Evolutionary conservation across 2,888 invertebrate genomes (phyloP).

Genomic region (Acronicta aceris): DNA sequence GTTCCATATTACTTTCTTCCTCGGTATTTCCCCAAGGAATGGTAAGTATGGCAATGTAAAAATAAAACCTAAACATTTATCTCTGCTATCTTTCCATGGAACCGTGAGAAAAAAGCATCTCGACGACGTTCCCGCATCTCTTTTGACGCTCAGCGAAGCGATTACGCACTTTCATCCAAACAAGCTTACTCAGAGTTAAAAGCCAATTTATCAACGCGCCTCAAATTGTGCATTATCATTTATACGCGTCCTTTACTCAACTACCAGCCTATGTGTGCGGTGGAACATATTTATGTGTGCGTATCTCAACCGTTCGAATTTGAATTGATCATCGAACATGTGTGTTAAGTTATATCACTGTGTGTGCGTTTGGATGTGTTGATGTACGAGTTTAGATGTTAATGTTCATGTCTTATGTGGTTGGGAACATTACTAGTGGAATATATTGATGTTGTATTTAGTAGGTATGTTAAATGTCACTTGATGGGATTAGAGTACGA

Average conservation of each 20-base stretch:
- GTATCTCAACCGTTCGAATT: conserved; percentile 17
- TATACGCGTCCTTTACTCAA: conserved; percentile 25
- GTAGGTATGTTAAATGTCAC: conserved; percentile 6
- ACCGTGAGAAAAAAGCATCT: conserved; percentile 34
- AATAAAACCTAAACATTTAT: conserved; percentile 27
- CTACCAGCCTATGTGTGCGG: conserved; percentile 8
- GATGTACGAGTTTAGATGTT: conserved; percentile 30
- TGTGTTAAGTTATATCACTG: conserved; percentile 12
- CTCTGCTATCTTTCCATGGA: conserved; percentile 18
- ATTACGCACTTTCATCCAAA: conserved; percentile 48
- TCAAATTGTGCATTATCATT: conserved; percentile 57
- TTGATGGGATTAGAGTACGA: conserved; percentile 9
- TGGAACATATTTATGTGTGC: background rate
- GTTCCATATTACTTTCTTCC: background rate
- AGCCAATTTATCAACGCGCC: conserved; percentile 53
- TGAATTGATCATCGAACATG: conserved; percentile 14
- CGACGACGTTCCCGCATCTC: conserved; percentile 39
- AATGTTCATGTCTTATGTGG: conserved; percentile 40
- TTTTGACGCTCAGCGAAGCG: conserved; percentile 42
- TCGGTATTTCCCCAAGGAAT: background rate
- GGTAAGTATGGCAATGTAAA: background rate
- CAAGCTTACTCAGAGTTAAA: conserved; percentile 55
- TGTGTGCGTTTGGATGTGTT: conserved; percentile 17
- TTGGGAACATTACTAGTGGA: conserved; percentile 26
- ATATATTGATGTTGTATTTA: conserved; percentile 21